phyloP scores from a whole-genome alignment of 2,888 invertebrate species.

The Eledona agricola region DNA sequence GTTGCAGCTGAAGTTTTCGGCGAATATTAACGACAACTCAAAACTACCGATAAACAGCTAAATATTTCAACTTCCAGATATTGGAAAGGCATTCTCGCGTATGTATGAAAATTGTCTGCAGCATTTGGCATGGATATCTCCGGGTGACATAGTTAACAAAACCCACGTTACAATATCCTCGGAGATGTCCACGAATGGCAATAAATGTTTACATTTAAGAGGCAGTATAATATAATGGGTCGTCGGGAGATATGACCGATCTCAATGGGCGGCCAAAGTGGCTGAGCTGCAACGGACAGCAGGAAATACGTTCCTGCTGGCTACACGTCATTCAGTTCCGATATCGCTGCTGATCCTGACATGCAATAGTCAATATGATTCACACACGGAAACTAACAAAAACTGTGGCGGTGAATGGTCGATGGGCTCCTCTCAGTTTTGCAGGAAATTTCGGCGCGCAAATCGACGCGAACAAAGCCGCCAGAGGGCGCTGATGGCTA shows the following conservation, averaged over 20 bases:
- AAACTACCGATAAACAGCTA: too few species aligned
- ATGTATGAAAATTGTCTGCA: too few species aligned
- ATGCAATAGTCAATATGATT: conserved; percentile 48
- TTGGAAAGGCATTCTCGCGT: too few species aligned
- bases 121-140: conserved; percentile 5
- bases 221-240: conserved; percentile 55
- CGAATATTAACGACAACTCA: too few species aligned
- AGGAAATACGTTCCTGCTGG: conserved; percentile 58
- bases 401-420: conserved; percentile 20
- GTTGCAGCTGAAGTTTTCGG: too few species aligned
- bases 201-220: conserved; percentile 59
- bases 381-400: conserved; percentile 38
- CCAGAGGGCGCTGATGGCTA: background rate
- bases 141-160: conserved; percentile 22
- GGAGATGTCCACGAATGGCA: conserved; percentile 47
- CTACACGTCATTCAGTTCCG: conserved; percentile 51
- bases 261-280: conserved; percentile 50
- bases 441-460: conserved; percentile 21
- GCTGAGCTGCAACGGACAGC: conserved; percentile 57
- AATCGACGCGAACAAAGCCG: background rate
- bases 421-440: conserved; percentile 14
- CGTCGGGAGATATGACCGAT: conserved; percentile 56
- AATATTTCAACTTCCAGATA: conserved; percentile 5
- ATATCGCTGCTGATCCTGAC: conserved; percentile 51
- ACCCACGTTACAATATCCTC: conserved; percentile 33